These are phyloP conservation scores for Cantharis rustica DNA, from an alignment of 2,888 invertebrate genomes.

Conservation along the genomic window DNA sequence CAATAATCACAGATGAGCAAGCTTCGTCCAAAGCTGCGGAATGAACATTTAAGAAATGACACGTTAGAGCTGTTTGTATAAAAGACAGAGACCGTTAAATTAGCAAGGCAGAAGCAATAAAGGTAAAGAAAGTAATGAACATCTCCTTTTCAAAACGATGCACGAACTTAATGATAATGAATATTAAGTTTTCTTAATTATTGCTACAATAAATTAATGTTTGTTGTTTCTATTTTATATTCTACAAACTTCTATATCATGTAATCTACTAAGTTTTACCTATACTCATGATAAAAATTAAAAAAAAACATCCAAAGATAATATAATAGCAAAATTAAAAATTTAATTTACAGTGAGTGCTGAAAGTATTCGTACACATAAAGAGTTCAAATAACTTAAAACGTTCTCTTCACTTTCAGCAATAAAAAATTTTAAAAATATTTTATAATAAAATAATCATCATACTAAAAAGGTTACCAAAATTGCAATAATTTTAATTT, in stretches of 20 bases:
- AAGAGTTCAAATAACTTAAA: too few relatives aligned
- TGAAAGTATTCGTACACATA: too few relatives aligned
- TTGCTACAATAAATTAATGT: background rate
- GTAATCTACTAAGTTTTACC: too few relatives aligned
- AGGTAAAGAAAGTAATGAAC: slow-evolving; percentile 16
- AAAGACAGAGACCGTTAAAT: slow-evolving; percentile 22
- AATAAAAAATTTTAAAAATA: too few relatives aligned
- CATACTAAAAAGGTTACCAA: too few relatives aligned
- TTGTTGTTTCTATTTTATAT: background rate
- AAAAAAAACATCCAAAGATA: too few relatives aligned
- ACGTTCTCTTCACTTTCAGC: too few relatives aligned
- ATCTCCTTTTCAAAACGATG: background rate
- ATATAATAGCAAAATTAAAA: too few relatives aligned
- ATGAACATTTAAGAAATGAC: slow-evolving; percentile 22
- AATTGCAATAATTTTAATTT: too few relatives aligned
- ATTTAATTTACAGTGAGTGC: background rate
- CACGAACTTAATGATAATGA: background rate
- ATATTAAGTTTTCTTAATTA: background rate
- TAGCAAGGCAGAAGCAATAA: slow-evolving; percentile 20
- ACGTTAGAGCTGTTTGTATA: slow-evolving; percentile 16
- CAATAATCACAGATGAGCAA: slow-evolving; percentile 20
- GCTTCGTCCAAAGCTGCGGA: slow-evolving; percentile 9
- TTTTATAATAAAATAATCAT: too few relatives aligned
- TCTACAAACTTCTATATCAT: background rate
- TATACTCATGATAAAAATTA: too few relatives aligned